Evolutionary conservation across 2,797 vertebrate species (phyloP).

Genomic region (Melanotaenia parkinsoni): DNA sequence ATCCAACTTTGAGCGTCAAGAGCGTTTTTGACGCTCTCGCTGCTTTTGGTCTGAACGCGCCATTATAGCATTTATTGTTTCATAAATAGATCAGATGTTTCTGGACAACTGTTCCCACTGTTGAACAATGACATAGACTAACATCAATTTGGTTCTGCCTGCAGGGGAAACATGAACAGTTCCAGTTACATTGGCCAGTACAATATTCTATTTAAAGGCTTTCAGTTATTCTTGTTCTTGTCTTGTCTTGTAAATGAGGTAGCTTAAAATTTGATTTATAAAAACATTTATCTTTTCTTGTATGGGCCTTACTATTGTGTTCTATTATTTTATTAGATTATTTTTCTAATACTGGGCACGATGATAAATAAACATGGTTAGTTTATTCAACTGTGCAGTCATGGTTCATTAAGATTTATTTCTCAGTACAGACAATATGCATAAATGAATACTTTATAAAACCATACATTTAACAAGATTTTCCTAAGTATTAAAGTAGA

Average conservation of each 20-base stretch:
- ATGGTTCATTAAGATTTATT: neutral
- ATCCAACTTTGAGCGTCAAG: too few relatives aligned
- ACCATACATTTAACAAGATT: neutral
- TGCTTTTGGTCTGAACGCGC: too few relatives aligned
- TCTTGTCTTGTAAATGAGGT: neutral
- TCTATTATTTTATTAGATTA: too few relatives aligned
- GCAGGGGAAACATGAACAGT: conserved; percentile 15
- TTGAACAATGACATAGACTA: conserved; percentile 5
- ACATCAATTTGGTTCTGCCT: conserved; percentile 40
- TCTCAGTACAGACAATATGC: neutral
- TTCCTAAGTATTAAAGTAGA: neutral
- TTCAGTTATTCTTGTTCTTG: neutral
- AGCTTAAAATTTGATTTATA: neutral
- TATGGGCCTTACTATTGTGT: neutral
- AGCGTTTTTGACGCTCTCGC: too few relatives aligned
- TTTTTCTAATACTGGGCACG: too few relatives aligned
- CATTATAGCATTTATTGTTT: neutral
- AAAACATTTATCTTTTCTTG: neutral
- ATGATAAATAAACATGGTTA: neutral
- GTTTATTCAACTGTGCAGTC: neutral
- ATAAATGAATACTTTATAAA: neutral
- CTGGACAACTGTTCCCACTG: neutral
- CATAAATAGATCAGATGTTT: neutral
- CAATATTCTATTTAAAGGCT: neutral
- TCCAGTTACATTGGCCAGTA: neutral